Evolutionary conservation across 2,797 vertebrate species (phyloP).

Genomic region (Triplophysa yarkandensis): DNA sequence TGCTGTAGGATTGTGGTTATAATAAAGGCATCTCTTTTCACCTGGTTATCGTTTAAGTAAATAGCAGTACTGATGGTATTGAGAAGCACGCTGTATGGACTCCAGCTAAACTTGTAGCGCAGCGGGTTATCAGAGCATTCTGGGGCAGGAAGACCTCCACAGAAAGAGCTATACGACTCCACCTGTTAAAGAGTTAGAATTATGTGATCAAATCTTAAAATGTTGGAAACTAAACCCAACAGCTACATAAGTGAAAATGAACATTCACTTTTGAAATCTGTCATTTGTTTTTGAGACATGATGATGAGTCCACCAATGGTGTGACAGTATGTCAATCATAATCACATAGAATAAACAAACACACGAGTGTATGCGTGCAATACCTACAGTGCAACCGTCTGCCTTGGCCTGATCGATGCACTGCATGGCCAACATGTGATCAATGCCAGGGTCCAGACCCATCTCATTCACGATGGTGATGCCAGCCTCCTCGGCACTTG

Average conservation of each 20-base stretch:
- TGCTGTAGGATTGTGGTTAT: not conserved
- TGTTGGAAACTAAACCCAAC: not conserved
- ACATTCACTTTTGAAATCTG: conserved; percentile 49
- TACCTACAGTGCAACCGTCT: conserved; percentile 84
- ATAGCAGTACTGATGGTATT: conserved; percentile 87
- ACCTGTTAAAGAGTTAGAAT: conserved; percentile 72
- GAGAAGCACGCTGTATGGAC: conserved; percentile 87
- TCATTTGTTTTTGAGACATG: conserved; percentile 52
- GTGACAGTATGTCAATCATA: conserved; percentile 44
- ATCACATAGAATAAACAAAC: conserved; percentile 50
- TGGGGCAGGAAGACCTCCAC: conserved; percentile 91
- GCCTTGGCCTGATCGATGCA: conserved; percentile 94
- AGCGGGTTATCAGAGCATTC: conserved; percentile 94
- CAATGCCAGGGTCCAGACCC: conserved; percentile 95
- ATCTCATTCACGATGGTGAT: conserved; percentile 90
- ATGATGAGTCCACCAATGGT: conserved; percentile 49
- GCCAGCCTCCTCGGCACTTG: conserved; percentile 85
- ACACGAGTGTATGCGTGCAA: conserved; percentile 17
- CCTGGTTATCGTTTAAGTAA: conserved; percentile 86
- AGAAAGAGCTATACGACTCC: conserved; percentile 91
- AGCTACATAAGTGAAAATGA: conserved; percentile 43
- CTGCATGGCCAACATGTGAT: conserved; percentile 98
- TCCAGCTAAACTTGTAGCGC: conserved; percentile 99
- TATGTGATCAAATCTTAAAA: not conserved
- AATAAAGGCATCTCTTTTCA: conserved; percentile 52